Evolutionary conservation across 2,113 vertebrate genomes (phyloP), one percentile per base, ranked within the genome.

Genomic region (Strix uralensis): DNA sequence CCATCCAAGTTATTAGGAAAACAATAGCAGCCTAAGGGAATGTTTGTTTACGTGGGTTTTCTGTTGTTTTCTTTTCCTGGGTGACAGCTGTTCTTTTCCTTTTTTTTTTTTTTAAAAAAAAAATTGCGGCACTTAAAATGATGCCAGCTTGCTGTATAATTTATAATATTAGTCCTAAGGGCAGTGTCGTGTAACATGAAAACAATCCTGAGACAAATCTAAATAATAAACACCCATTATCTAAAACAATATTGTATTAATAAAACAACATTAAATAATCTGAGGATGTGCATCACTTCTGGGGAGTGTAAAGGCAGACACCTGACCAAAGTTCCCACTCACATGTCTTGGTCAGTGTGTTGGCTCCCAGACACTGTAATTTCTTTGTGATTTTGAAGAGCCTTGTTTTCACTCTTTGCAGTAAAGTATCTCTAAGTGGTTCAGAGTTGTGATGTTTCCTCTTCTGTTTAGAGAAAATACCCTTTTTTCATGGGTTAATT

Each of bases 101-200:
- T 49, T 57, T 72, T 7, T 38, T 27, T 69, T 63, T 42, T 30
- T 46, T 81, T 87, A 66, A 7, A 40, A 40, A 11, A 38, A 38
- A 57, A 92, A 95, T 70, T 66, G 63, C 74, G 71, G 62, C 38
- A 58, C 57, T 94, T 93, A 89, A 88, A 95, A 82, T 61, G 44
- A 86, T 90, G 89, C 62, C 92, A 97, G 81, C 81, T 92, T 90
- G 89, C 61, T 88, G 61, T 95, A 69, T 96, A 86, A 92, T 96
- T 95, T 92, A 88, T 63, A 94, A 79, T 90, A 92, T 81, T 81
- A 88, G 61, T 95, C 96, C 93, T 96, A 80, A 75, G 88, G 96
- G 95, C 73, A 87, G 77, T 20, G 15, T 91, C 15, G 1, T 91
- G 34, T 71, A 92, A 88, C 7, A 30, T 73, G 65, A 91, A 86